Base-by-base conservation (phyloP, 2,797 vertebrate species). In the Oryzias dopingdopingensis region DNA sequence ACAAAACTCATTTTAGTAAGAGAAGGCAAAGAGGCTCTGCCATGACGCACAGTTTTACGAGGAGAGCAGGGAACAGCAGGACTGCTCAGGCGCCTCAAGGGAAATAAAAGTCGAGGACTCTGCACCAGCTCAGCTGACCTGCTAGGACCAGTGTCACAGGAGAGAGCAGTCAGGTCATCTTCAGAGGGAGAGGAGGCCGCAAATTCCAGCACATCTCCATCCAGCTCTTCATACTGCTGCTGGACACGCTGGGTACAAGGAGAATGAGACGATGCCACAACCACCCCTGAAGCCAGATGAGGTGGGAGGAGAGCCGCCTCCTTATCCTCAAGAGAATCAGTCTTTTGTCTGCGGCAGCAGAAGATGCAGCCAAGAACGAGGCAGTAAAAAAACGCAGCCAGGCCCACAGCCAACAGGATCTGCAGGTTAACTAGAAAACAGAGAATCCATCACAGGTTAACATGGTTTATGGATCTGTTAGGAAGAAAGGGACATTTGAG, bases 301-400 rank as follows among this genome's bases (percentile, higher is more conserved):
- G 70, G 66, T 15, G 80, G 74, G 62, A 74, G 6, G 17, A 67
- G 81, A 52, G 58, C 74, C 0, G 81, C 77, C 72, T 92, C 88
- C 59, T 90, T 90, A 67, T 87, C 78, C 7, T 61, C 58, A 0
- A 51, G 49, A 5, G 74, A 64, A 16, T 20, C 26, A 1, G 22
- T 81, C 65, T 85, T 91, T 13, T 64, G 78, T 41, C 80, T 84
- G 7, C 89, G 85, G 74, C 87, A 93, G 54, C 91, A 92, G 42
- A 94, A 66, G 45, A 91, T 72, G 51, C 91, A 93, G 17, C 90
- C 81, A 1, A 94, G 77, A 24, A 92, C 84, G 48, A 94, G 79
- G 43, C 86, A 88, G 83, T 91, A 93, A 76, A 89, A 93, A 70
- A 93, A 73, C 29, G 93, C 70, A 3, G 91, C 91, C 67, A 93